These are phyloP conservation scores for Rhopalosiphum nymphaeae DNA, from an alignment of 2,888 invertebrate genomes.

Conservation along the genomic window DNA sequence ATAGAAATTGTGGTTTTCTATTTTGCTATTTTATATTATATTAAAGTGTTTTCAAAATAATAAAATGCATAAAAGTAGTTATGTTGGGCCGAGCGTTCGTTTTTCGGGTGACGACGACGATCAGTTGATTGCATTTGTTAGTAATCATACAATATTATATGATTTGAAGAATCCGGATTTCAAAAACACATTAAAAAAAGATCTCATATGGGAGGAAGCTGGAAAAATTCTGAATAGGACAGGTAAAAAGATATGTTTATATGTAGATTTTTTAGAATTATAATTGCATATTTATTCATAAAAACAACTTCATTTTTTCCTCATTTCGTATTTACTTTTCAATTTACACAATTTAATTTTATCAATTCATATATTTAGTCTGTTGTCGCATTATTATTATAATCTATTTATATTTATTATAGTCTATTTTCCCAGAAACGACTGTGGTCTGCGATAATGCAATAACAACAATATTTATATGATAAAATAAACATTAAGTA, in stretches of 20 bases:
- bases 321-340: constrained; percentile 26
- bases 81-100: constrained; percentile 35
- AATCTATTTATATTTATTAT: too few species aligned
- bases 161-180: constrained; percentile 25
- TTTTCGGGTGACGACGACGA: constrained; percentile 13
- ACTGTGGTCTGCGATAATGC: constrained; percentile 13
- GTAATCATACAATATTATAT: constrained; percentile 29
- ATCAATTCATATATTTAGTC: constrained; percentile 48
- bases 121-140: constrained; percentile 30
- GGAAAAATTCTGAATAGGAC: constrained; percentile 19
- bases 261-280: constrained; percentile 42
- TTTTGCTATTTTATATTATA: constrained; percentile 44
- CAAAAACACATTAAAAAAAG: constrained; percentile 33
- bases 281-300: constrained; percentile 18
- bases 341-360: constrained; percentile 46
- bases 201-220: constrained; percentile 29
- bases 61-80: constrained; percentile 41
- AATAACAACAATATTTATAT: constrained; percentile 33
- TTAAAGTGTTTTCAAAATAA: constrained; percentile 43
- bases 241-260: constrained; percentile 47
- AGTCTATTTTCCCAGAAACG: constrained; percentile 13
- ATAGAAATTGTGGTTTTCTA: not conserved
- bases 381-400: too few species aligned
- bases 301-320: constrained; percentile 36
- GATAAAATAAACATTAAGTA: constrained; percentile 34